phyloP scores from a whole-genome alignment of 2,888 invertebrate genomes.

The Drosophila meridionalis region DNA sequence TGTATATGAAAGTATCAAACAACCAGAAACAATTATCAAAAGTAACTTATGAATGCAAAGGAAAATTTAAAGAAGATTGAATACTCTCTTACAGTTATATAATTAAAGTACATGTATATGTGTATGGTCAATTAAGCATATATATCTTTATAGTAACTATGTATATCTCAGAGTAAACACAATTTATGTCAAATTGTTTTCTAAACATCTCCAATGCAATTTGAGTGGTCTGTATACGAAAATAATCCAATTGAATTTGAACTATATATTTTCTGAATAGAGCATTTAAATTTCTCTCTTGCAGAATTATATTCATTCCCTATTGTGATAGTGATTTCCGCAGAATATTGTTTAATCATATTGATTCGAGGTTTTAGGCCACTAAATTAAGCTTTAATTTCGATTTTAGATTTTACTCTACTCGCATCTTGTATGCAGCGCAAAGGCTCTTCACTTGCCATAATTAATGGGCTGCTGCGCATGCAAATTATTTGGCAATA shows the following conservation, averaged over 20 bases:
- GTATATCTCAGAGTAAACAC: too few species aligned
- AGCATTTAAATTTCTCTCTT: background rate
- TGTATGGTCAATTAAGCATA: too few species aligned
- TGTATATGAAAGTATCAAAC: constrained; percentile 11
- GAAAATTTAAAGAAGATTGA: background rate
- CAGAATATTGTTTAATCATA: constrained; percentile 42
- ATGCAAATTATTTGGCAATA: constrained; percentile 71
- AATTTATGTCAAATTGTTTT: too few species aligned
- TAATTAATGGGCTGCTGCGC: constrained; percentile 55
- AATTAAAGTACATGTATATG: too few species aligned
- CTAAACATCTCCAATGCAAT: too few species aligned
- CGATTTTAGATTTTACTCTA: background rate
- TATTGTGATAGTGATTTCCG: constrained; percentile 11
- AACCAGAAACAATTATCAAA: background rate
- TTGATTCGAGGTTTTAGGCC: constrained; percentile 40
- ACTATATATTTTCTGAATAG: background rate
- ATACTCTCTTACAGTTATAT: too few species aligned
- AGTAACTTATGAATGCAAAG: background rate
- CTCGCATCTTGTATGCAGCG: constrained; percentile 2
- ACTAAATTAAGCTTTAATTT: constrained; percentile 46
- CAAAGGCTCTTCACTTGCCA: constrained; percentile 51
- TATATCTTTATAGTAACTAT: too few species aligned
- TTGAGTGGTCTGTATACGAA: too few species aligned
- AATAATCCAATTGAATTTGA: too few species aligned
- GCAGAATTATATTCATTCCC: background rate